phyloP scores from a whole-genome alignment of 2,888 invertebrate genomes.

The Taphrorychus bicolor region DNA sequence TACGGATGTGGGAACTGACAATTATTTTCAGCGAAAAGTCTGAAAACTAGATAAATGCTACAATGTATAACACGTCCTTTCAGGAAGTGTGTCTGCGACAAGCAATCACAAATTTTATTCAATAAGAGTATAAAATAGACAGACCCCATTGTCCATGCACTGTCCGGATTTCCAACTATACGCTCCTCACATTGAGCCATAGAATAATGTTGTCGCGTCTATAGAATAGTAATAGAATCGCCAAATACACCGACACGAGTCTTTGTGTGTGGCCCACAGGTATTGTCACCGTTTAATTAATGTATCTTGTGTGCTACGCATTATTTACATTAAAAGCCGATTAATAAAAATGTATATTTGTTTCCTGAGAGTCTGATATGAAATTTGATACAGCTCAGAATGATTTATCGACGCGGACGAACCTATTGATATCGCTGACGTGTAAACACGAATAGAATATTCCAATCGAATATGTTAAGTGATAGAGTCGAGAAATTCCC shows the following conservation, averaged over 20 bases:
- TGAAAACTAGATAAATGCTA: too few species aligned
- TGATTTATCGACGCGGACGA: conserved; percentile 28
- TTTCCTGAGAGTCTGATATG: conserved; percentile 22
- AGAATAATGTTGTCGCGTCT: conserved; percentile 21
- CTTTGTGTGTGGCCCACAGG: conserved; percentile 25
- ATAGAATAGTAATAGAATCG: conserved; percentile 29
- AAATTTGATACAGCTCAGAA: conserved; percentile 30
- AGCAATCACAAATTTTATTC: not conserved
- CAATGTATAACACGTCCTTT: too few species aligned
- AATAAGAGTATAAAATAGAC: not conserved
- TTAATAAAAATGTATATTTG: conserved; percentile 37
- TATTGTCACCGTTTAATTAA: conserved; percentile 36
- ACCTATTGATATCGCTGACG: conserved; percentile 34
- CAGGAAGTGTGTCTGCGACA: not conserved
- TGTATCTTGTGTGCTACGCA: conserved; percentile 32
- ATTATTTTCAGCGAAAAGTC: too few species aligned
- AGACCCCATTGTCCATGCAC: not conserved
- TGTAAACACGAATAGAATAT: conserved; percentile 27
- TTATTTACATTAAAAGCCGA: conserved; percentile 38
- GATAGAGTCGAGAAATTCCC: conserved; percentile 10
- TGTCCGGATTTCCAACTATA: not conserved
- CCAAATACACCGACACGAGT: conserved; percentile 20
- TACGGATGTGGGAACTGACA: too few species aligned
- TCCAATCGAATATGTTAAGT: conserved; percentile 21
- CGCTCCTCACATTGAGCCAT: conserved; percentile 12